Evolutionary conservation across 2,888 invertebrate species (phyloP), one percentile per base, ranked within the genome.

Genomic region (Diarsia brunnea): DNA sequence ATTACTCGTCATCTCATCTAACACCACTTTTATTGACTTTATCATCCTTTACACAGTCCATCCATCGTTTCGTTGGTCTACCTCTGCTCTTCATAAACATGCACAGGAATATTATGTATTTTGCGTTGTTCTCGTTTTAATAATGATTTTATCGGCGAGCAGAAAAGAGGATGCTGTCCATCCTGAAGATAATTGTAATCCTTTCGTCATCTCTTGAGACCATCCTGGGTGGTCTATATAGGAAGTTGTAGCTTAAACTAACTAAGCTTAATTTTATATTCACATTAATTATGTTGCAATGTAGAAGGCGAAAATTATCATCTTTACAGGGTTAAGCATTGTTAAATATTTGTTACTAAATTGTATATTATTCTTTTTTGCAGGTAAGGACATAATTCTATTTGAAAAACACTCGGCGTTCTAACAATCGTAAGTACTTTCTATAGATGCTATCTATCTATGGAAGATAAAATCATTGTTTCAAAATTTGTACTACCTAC

Each of bases 331-430:
- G 24, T 55, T 55, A 31, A 21, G 11, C 31, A 10, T 53, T 19
- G 2, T 38, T 67, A 7, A 55, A 63, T 60, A 63, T n/a, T 47
- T 21, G n/a, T 55, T 43, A 19, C 49, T 75, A 55, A 75, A 45
- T 38, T 45, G 2, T 11, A 31, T 27, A 12, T 63, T 55, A 60
- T 74, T 65, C 12, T 63, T 11, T 66, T 84, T 80, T n/a, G n/a
- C 83, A 83, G 83, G 83, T 83, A 84, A 74, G 10, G 11, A n/a
- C 14, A 24, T 12, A 21, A 1, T 31, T 16, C 14, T 11, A 58
- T 58, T 47, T 12, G 10, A 43, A 38, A 27, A 31, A 1, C 11
- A 0, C 1, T 64, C 55, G 21, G 24, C 21, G 4, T 38, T 73
- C 5, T 14, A n/a, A 12, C 12, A 53, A 19, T 3, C 0, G 79